phyloP scores from a whole-genome alignment of 1,140 invertebrate species.

The Mycetomoellerius zeteki region DNA sequence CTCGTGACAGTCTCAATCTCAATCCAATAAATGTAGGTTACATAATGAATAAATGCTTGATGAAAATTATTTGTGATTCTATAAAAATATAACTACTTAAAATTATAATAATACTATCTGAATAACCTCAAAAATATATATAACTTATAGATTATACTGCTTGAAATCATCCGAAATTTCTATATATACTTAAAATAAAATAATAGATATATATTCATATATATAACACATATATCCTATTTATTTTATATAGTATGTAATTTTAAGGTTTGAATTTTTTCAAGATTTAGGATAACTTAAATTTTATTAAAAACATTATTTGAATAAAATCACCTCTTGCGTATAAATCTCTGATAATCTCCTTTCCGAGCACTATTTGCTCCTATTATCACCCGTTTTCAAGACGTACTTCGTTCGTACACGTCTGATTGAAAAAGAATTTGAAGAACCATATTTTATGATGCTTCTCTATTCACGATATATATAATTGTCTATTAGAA shows the following conservation, averaged over 20 bases:
- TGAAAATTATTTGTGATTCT: not conserved
- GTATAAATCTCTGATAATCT: slow-evolving; percentile 93
- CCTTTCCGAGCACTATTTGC: slow-evolving; percentile 95
- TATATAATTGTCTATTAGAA: not conserved
- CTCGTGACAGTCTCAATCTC: not conserved
- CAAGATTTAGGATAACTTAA: not conserved
- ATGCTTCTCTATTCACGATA: not conserved
- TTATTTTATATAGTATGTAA: too few relatives aligned
- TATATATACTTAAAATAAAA: too few relatives aligned
- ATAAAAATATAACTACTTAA: not conserved
- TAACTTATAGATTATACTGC: too few relatives aligned
- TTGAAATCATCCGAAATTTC: too few relatives aligned
- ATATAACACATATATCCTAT: too few relatives aligned
- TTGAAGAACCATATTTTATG: not conserved
- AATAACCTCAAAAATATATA: too few relatives aligned
- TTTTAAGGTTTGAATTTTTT: not conserved
- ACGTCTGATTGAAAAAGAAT: not conserved
- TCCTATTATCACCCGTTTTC: slow-evolving; percentile 90
- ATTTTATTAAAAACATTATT: not conserved
- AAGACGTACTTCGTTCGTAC: not conserved
- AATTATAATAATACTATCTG: too few relatives aligned
- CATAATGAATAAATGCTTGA: not conserved
- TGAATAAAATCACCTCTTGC: slow-evolving; percentile 87
- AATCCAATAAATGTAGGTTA: not conserved
- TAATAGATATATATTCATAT: too few relatives aligned